These are phyloP conservation scores for Epinephelus moara DNA, from an alignment of 2,113 vertebrate species.

Conservation along the genomic window DNA sequence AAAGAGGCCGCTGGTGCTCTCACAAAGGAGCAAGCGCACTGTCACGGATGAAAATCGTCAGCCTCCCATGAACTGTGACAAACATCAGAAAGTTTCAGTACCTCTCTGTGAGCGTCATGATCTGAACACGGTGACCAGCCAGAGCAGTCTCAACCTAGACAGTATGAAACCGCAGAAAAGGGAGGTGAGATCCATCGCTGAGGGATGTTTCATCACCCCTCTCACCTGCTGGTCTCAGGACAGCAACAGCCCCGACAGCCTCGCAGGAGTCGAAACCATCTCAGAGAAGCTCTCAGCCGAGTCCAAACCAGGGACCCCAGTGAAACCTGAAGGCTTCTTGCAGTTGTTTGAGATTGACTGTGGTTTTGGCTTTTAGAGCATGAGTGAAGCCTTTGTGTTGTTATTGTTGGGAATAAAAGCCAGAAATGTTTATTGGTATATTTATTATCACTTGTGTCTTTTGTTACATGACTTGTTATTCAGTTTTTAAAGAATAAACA, in stretches of 20 bases:
- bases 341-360: slow-evolving; percentile 78
- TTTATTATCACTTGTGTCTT: background rate
- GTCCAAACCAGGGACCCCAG: slow-evolving; percentile 14
- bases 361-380: slow-evolving; percentile 48
- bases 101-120: slow-evolving; percentile 25
- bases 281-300: slow-evolving; percentile 45
- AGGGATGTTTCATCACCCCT: slow-evolving; percentile 57
- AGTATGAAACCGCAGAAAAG: background rate
- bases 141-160: slow-evolving; percentile 2
- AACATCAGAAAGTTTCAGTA: slow-evolving; percentile 19
- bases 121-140: background rate
- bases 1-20: slow-evolving; percentile 68
- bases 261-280: slow-evolving; percentile 42
- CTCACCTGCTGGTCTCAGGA: slow-evolving; percentile 78
- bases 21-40: slow-evolving; percentile 48
- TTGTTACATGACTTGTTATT: slow-evolving; percentile 31
- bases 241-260: slow-evolving; percentile 62
- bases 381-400: background rate
- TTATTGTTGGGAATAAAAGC: slow-evolving; percentile 2
- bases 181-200: slow-evolving; percentile 13
- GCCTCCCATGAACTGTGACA: slow-evolving; percentile 4
- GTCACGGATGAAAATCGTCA: slow-evolving; percentile 59
- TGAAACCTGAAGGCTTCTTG: slow-evolving; percentile 67
- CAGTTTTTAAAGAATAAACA: background rate
- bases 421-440: slow-evolving; percentile 10